These are phyloP conservation scores for Dichetophora obliterata DNA, from an alignment of 2,888 invertebrate species.

Conservation along the genomic window DNA sequence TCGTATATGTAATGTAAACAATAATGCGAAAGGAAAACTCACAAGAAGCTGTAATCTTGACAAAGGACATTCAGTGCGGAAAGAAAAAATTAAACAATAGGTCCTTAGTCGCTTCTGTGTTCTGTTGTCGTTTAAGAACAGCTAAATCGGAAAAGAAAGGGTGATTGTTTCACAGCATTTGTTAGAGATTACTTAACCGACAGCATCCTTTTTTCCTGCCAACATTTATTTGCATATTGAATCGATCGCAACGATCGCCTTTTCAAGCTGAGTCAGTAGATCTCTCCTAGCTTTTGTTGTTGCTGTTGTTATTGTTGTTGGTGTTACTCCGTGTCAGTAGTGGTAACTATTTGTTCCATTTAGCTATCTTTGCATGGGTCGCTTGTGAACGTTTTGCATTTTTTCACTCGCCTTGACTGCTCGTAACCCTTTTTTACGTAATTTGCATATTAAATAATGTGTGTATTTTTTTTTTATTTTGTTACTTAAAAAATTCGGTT, in stretches of 20 bases:
- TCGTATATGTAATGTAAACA: too few species aligned
- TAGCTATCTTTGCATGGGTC: constrained; percentile 14
- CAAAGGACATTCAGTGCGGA: neutral
- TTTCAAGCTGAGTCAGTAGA: constrained; percentile 30
- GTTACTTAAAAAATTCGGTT: constrained; percentile 7
- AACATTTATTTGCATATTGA: constrained; percentile 15
- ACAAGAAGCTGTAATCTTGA: neutral
- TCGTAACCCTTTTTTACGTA: constrained; percentile 19
- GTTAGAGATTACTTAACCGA: neutral
- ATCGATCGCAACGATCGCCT: constrained; percentile 27
- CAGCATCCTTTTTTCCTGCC: constrained; percentile 11
- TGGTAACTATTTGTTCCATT: constrained; percentile 10
- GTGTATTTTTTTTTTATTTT: neutral
- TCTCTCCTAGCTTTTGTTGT: neutral
- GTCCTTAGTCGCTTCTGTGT: neutral
- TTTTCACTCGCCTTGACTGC: neutral
- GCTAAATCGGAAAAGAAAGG: neutral
- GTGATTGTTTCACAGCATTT: constrained; percentile 16
- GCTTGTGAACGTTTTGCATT: neutral
- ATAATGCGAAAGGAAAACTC: neutral
- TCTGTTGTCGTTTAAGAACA: neutral
- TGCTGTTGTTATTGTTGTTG: neutral
- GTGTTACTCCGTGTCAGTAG: neutral
- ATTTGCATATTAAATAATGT: constrained; percentile 27
- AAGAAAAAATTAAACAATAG: constrained; percentile 8